Percentiles rank a stretch among this genome's conserved stretches.
Conservation (phyloP, 2,888 invertebrate species). For the Andricus curvator region DNA sequence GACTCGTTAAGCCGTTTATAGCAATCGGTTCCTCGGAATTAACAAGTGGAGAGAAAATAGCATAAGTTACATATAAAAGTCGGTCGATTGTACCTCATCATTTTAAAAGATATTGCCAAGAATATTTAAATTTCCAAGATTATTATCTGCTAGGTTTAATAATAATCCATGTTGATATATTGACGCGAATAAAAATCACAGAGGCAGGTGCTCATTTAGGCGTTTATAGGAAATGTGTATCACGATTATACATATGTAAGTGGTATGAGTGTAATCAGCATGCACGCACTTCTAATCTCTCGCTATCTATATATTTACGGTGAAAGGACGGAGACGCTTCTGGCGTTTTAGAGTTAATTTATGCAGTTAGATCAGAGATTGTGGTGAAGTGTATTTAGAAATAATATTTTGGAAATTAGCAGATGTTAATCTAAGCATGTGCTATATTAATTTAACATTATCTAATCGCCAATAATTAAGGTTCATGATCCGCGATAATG, state of each 20-base stretch:
- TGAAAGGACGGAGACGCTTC: conserved; percentile 36
- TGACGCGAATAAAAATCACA: neutral
- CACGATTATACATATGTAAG: neutral
- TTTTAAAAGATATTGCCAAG: neutral
- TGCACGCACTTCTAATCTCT: conserved; percentile 15
- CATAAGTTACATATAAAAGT: neutral
- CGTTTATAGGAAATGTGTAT: conserved; percentile 19
- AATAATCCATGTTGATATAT: neutral
- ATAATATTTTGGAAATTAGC: neutral
- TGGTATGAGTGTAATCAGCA: conserved; percentile 13
- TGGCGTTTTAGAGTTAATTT: conserved; percentile 16
- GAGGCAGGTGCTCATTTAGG: neutral
- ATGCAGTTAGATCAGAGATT: neutral
- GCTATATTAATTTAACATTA: neutral
- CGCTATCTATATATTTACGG: neutral
- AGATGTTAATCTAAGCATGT: neutral
- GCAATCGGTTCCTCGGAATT: conserved; percentile 50
- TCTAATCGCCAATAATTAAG: neutral
- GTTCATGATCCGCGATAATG: neutral
- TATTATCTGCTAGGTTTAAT: conserved; percentile 5
- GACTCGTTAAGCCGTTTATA: conserved; percentile 59
- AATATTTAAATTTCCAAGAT: neutral
- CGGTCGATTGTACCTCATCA: neutral
- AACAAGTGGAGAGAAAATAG: conserved; percentile 13
- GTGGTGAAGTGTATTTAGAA: neutral